Evolutionary conservation across 2,888 invertebrate genomes (phyloP).

Genomic region (Sinelater perroti): DNA sequence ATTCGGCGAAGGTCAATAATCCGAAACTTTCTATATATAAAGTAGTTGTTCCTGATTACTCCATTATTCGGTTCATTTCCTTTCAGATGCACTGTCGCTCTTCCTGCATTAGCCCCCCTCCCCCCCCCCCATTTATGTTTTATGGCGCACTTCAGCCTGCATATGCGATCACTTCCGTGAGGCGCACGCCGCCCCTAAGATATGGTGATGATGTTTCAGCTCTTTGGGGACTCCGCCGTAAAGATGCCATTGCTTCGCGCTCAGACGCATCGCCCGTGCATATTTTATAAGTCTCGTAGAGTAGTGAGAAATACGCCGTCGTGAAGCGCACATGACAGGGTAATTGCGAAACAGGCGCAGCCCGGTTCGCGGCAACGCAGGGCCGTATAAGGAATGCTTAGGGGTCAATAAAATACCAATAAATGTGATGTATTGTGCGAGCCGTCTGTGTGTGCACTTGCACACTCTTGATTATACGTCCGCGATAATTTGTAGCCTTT

Average conservation of each 20-base stretch:
- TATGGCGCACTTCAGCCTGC: too few species aligned
- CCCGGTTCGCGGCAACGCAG: constrained; percentile 25
- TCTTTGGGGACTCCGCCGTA: constrained; percentile 3
- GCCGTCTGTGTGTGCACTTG: constrained; percentile 24
- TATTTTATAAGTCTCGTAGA: constrained; percentile 21
- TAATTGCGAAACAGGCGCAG: constrained; percentile 34
- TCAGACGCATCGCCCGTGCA: constrained; percentile 17
- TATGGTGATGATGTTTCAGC: neutral
- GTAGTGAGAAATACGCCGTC: constrained; percentile 24
- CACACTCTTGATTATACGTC: constrained; percentile 33
- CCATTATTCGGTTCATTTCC: too few species aligned
- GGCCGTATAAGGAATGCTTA: constrained; percentile 24
- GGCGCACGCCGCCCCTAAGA: too few species aligned
- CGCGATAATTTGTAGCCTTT: constrained; percentile 32
- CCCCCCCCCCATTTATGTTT: too few species aligned
- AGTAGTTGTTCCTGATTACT: too few species aligned
- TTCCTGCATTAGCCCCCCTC: too few species aligned
- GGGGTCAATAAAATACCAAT: constrained; percentile 38
- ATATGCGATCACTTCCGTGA: too few species aligned
- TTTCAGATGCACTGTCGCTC: too few species aligned
- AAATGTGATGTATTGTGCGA: constrained; percentile 38
- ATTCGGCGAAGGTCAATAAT: too few species aligned
- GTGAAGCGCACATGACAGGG: constrained; percentile 31
- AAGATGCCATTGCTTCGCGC: constrained; percentile 13
- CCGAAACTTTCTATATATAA: too few species aligned